These are phyloP conservation scores for Bos javanicus DNA, from an alignment of 2,113 vertebrate genomes.

Conservation along the genomic window DNA sequence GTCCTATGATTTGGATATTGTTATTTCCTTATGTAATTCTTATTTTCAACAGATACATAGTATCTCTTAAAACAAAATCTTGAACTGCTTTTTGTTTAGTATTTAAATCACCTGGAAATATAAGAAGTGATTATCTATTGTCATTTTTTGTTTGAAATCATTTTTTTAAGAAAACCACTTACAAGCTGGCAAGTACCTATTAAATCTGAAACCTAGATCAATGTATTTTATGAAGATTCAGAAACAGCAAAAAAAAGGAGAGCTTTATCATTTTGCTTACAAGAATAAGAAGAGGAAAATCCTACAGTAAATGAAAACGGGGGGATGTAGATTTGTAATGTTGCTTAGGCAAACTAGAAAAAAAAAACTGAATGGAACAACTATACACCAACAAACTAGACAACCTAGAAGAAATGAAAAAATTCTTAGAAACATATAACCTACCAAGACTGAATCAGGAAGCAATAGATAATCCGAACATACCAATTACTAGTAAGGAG, in stretches of 20 bases:
- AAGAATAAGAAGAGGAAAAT: background rate
- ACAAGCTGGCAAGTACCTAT: background rate
- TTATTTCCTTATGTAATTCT: background rate
- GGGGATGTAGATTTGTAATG: background rate
- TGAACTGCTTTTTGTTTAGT: background rate
- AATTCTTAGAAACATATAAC: background rate
- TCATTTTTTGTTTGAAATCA: constrained; percentile 14
- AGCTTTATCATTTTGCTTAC: background rate
- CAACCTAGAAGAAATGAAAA: background rate
- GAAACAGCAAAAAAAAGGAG: background rate
- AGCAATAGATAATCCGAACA: background rate
- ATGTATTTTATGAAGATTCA: background rate
- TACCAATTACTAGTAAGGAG: background rate
- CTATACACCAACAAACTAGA: background rate
- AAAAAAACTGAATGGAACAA: background rate
- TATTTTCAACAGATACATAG: background rate
- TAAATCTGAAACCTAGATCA: background rate
- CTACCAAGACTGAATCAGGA: background rate
- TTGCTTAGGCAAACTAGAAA: background rate
- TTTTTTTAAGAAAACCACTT: background rate
- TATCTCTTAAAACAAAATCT: background rate
- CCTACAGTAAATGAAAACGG: background rate
- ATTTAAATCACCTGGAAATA: background rate
- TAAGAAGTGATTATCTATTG: background rate
- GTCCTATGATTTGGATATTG: background rate